Evolutionary conservation across 2,797 vertebrate species (phyloP), one percentile per base, ranked within the genome.

Genomic region (Cynodonichthys magdalenae): DNA sequence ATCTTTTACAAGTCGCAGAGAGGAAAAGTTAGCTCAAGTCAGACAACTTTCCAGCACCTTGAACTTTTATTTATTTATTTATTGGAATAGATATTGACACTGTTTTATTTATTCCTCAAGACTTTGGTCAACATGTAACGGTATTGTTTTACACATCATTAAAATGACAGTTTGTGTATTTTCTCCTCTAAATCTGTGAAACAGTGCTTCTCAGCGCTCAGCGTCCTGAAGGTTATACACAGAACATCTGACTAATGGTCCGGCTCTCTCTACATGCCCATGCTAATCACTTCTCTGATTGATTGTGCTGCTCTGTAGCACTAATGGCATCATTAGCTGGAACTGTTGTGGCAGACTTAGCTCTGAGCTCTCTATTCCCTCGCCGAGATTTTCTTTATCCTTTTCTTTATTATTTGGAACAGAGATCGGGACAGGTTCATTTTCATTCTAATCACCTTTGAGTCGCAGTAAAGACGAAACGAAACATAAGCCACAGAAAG

Each of bases 241-340:
- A 69, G 71, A 73, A 63, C 82, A 77, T 86, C 79, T 83, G 84
- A 89, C 89, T 88, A 91, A 92, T 90, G 86, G 80, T 69, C 79
- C 80, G 14, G 64, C 79, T 79, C 81, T 81, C 75, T 72, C 71
- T 83, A 87, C 87, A 87, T 80, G 84, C 83, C 86, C 84, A 88
- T 81, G 79, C 85, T 90, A 92, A 92, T 92, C 87, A 92, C 86
- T 87, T 75, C 74, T 78, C 69, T 89, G 91, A 92, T 90, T 90
- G 86, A 93, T 89, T 78, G 70, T 68, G 68, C 77, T 79, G 80
- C 87, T 78, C 59, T 44, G 61, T 75, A 80, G 61, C 70, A 77
- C 84, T 92, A 92, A 92, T 92, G 84, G 89, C 80, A 80, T 92
- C 85, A 90, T 90, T 93, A 91, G 76, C 85, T 67, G 74, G 70